Conservation (phyloP, 2,888 invertebrate genomes). For the Notodonta dromedarius region DNA sequence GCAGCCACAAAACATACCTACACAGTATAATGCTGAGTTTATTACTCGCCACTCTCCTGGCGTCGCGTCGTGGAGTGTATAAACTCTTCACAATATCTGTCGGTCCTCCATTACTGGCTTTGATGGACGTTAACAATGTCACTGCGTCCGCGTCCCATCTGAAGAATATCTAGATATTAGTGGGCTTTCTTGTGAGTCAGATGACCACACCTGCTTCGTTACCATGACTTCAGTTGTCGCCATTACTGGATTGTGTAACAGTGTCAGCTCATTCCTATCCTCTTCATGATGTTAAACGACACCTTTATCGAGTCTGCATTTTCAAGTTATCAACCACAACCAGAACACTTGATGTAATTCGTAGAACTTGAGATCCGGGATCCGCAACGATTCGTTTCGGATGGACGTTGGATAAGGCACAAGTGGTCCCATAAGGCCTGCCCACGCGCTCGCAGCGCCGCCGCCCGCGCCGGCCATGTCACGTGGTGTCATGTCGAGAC, state of each 20-base stretch:
- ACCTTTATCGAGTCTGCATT: background rate
- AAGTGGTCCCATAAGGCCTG: constrained; percentile 9
- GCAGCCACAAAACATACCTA: constrained; percentile 4
- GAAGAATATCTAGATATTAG: background rate
- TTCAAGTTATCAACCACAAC: background rate
- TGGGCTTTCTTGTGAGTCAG: too few species aligned
- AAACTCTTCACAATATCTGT: constrained; percentile 5
- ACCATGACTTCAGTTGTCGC: too few species aligned
- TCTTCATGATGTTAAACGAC: too few species aligned
- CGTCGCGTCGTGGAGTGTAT: background rate
- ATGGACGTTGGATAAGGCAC: constrained; percentile 1
- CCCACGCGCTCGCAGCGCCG: constrained; percentile 18
- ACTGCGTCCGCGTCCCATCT: background rate
- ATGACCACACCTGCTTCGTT: too few species aligned
- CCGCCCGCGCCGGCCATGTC: constrained; percentile 7
- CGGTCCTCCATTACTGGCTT: constrained; percentile 3
- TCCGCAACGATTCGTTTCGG: background rate
- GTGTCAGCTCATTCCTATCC: too few species aligned
- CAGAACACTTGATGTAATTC: background rate
- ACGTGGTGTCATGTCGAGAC: constrained; percentile 20
- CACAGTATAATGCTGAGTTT: constrained; percentile 2
- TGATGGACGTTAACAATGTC: constrained; percentile 9
- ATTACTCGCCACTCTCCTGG: constrained; percentile 2
- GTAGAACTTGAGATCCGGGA: background rate
- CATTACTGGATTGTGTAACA: too few species aligned